phyloP scores from a whole-genome alignment of 2,888 invertebrate species.

The Scelioninae gen. 1 region DNA sequence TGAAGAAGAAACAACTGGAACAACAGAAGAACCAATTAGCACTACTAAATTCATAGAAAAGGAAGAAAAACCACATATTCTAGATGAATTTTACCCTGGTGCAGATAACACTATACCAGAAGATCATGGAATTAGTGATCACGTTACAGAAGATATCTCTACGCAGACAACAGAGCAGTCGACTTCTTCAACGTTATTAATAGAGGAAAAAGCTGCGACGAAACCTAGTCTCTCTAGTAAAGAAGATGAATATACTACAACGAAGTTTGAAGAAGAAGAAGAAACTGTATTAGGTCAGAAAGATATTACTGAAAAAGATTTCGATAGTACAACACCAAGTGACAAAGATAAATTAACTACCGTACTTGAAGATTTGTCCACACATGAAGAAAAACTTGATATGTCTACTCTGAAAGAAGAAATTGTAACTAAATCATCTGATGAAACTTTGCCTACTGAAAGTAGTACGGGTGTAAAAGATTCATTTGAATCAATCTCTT shows the following conservation, averaged over 20 bases:
- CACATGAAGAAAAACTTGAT: conserved; percentile 33
- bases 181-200: conserved; percentile 30
- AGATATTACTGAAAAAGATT: conserved; percentile 22
- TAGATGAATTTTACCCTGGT: conserved; percentile 78
- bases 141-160: conserved; percentile 47
- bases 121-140: conserved; percentile 61
- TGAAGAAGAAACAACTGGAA: conserved; percentile 25
- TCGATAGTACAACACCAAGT: conserved; percentile 32
- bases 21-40: conserved; percentile 14
- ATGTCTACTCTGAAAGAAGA: conserved; percentile 21
- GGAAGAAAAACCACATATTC: conserved; percentile 28
- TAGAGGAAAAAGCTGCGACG: conserved; percentile 42
- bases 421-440: conserved; percentile 22
- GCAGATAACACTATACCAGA: conserved; percentile 80
- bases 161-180: conserved; percentile 38
- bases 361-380: not conserved
- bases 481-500: conserved; percentile 3
- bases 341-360: conserved; percentile 34
- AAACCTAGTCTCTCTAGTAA: conserved; percentile 15
- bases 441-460: conserved; percentile 28
- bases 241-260: conserved; percentile 20
- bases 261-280: conserved; percentile 61
- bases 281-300: conserved; percentile 34
- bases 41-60: conserved; percentile 51
- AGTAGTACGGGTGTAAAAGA: conserved; percentile 39